phyloP scores from a whole-genome alignment of 2,888 invertebrate species.

The Drosophila flavopinicola region DNA sequence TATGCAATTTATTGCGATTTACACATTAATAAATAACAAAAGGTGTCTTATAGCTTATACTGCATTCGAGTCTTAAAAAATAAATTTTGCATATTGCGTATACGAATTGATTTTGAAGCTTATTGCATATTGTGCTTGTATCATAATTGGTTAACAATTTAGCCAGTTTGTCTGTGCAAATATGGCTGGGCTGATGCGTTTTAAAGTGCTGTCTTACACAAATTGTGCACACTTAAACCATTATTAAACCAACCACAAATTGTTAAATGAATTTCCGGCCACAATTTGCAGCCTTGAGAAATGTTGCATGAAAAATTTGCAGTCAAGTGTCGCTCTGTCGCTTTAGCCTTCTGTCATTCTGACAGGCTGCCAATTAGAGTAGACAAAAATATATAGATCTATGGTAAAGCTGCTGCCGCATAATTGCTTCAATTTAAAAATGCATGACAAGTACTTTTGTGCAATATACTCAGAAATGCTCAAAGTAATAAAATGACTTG shows the following conservation, averaged over 20 bases:
- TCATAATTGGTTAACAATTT: constrained; percentile 42
- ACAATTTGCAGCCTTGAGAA: constrained; percentile 20
- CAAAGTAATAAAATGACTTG: constrained; percentile 65
- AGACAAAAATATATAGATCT: constrained; percentile 47
- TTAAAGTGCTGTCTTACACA: constrained; percentile 8
- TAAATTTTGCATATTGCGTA: not conserved
- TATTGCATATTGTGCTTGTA: not conserved
- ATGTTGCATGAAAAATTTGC: constrained; percentile 9
- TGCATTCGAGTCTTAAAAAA: too few species aligned
- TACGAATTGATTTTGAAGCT: not conserved
- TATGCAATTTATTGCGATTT: too few species aligned
- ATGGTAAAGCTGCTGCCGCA: constrained; percentile 25
- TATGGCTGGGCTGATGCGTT: not conserved
- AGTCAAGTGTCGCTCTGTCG: constrained; percentile 15
- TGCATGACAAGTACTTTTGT: constrained; percentile 63
- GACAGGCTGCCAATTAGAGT: constrained; percentile 60
- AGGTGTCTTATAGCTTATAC: too few species aligned
- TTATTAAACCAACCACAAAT: constrained; percentile 65
- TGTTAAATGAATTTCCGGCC: constrained; percentile 41
- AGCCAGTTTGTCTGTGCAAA: not conserved
- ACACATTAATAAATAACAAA: too few species aligned
- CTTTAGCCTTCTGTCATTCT: not conserved
- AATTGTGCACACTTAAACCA: constrained; percentile 30
- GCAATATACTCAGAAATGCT: constrained; percentile 58
- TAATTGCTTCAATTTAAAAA: constrained; percentile 73